phyloP scores from a whole-genome alignment of 2,113 vertebrate species.

The Thermophis baileyi region DNA sequence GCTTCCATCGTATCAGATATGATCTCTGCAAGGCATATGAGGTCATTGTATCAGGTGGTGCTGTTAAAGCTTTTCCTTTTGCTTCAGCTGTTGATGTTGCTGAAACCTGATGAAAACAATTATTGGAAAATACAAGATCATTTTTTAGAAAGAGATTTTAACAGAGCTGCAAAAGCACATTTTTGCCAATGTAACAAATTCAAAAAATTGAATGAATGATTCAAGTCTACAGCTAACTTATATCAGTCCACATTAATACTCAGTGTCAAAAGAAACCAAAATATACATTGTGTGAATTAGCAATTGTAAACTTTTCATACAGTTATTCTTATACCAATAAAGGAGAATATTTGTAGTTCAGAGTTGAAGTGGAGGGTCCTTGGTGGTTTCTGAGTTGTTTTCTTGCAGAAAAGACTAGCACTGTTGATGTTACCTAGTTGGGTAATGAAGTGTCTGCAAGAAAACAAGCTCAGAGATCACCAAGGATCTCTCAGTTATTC shows the following conservation, averaged over 20 bases:
- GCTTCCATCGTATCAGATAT: constrained; percentile 76
- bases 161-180: not conserved
- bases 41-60: constrained; percentile 12
- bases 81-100: not conserved
- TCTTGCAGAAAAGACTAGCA: not conserved
- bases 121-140: constrained; percentile 15
- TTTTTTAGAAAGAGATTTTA: not conserved
- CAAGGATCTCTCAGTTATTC: not conserved
- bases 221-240: not conserved
- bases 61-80: not conserved
- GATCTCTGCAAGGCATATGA: constrained; percentile 58
- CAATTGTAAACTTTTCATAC: not conserved
- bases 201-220: not conserved
- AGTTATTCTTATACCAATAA: not conserved
- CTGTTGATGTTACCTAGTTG: not conserved
- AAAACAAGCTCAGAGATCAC: not conserved
- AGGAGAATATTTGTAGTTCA: not conserved
- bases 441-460: not conserved
- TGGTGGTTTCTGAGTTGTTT: not conserved
- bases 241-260: not conserved
- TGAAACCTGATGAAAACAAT: constrained; percentile 41
- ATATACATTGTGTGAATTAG: not conserved
- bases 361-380: not conserved
- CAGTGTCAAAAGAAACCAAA: not conserved
- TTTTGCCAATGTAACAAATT: not conserved